Evolutionary conservation across 1,140 invertebrate genomes (phyloP), one percentile per base, ranked within the genome.

Genomic region (Oncopodura yosiiana): DNA sequence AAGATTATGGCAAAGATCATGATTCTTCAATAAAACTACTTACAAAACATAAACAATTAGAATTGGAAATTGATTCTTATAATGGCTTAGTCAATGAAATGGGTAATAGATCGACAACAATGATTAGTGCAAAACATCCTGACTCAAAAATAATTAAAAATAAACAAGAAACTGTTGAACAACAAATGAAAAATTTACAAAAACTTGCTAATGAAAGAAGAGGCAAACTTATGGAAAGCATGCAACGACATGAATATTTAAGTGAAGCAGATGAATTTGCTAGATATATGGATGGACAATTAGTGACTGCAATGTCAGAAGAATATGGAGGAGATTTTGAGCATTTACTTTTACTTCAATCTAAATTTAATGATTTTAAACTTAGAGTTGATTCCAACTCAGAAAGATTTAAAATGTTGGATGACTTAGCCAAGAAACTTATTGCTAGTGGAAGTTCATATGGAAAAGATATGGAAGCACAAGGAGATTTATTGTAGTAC

Each of bases 281-380:
- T 66, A 80, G 82, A 62, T 98, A 93, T 92, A 94, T 98, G 29
- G 81, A 83, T 57, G 91, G 96, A 67, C 90, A 97, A 69, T 81
- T 91, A 70, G 82, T 86, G 61, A 81, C 82, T 0, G 93, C 92
- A 6, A 82, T 82, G 3, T 90, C 85, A 30, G 93, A 98, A 68
- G 94, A 99, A 69, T 97, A 93, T 71, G 94, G 94, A 5, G 87
- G 91, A 69, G 94, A 98, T 74, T 96, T 92, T 69, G 94, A 98
- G 69, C 94, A 98, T 74, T 71, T 96, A 24, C 71, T 92, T 71
- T 82, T 89, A 67, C 69, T 96, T 18, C 82, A 89, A 66, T 83
- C 83, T 23, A 96, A 95, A 74, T 99, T 97, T 72, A 90, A 95
- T 62, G 93, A 97, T 68, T 84, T 97, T 46, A 92, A 93, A 62